These are phyloP conservation scores for Nymphalis io DNA, from an alignment of 1,140 invertebrate genomes.

Conservation along the genomic window DNA sequence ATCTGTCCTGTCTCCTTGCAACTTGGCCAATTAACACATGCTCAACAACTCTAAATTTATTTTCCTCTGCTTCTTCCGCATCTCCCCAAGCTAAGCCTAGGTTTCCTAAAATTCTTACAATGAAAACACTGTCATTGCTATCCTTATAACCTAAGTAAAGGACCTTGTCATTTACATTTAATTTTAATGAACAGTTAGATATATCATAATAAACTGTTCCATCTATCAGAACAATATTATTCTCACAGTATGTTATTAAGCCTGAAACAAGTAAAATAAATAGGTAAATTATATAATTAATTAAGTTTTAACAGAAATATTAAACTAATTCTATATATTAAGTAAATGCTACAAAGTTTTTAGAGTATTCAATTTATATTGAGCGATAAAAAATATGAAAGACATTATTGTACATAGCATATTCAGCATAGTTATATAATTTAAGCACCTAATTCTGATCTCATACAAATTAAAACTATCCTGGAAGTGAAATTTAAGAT, in stretches of 20 bases:
- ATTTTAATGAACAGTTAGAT: constrained; percentile 45
- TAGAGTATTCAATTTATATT: no score
- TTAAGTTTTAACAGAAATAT: no score
- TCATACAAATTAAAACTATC: no score
- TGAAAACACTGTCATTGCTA: constrained; percentile 48
- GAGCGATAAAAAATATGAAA: no score
- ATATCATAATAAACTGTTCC: constrained; percentile 61
- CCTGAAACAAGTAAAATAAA: constrained; percentile 56
- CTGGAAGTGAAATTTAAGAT: no score
- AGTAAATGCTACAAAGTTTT: no score
- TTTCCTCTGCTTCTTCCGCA: constrained; percentile 57
- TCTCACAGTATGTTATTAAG: constrained; percentile 56
- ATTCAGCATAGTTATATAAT: no score
- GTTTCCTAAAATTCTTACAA: constrained; percentile 68
- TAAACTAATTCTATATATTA: no score
- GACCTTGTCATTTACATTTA: constrained; percentile 65
- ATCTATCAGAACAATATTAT: constrained; percentile 67
- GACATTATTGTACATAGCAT: no score
- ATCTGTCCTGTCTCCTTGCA: constrained; percentile 69
- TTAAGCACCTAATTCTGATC: no score
- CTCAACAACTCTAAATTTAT: constrained; percentile 69
- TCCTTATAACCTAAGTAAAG: constrained; percentile 68
- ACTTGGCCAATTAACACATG: constrained; percentile 81
- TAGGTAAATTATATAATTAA: neutral
- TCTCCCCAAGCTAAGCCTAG: constrained; percentile 61